Evolutionary conservation across 1,140 invertebrate species (phyloP).

Genomic region (Trichogramma pretiosum): DNA sequence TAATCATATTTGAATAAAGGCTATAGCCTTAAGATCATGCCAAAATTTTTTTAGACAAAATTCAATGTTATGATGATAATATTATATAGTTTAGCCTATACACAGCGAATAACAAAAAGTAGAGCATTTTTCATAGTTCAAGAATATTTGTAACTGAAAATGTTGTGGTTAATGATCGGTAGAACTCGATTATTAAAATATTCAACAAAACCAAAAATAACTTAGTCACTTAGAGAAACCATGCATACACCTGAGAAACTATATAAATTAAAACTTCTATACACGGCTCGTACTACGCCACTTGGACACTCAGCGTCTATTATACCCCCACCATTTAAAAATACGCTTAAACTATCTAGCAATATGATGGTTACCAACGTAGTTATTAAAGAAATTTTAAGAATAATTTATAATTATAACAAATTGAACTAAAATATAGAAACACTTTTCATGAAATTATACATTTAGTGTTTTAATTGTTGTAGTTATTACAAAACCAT

Average conservation of each 20-base stretch:
- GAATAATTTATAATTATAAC: neutral
- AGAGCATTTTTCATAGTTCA: no score
- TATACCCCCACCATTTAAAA: conserved; percentile 26
- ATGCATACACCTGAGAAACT: conserved; percentile 36
- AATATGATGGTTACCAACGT: neutral
- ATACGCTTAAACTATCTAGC: conserved; percentile 9
- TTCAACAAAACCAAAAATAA: no score
- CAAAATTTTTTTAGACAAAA: no score
- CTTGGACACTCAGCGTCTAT: conserved; percentile 18
- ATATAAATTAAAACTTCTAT: conserved; percentile 21
- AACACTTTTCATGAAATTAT: neutral
- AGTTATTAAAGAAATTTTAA: conserved; percentile 9
- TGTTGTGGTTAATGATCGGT: no score
- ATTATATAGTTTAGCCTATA: no score
- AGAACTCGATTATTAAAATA: no score
- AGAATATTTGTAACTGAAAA: no score
- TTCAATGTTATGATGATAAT: no score
- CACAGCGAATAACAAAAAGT: no score
- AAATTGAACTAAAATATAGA: neutral
- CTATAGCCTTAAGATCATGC: conserved; percentile 51
- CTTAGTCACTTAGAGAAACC: no score
- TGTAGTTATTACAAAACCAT: no score
- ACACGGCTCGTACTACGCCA: conserved; percentile 32
- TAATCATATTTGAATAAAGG: conserved; percentile 20
- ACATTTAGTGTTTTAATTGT: no score